These are phyloP conservation scores for Hemistola chrysoprasaria DNA, from an alignment of 2,888 invertebrate species.

Conservation along the genomic window DNA sequence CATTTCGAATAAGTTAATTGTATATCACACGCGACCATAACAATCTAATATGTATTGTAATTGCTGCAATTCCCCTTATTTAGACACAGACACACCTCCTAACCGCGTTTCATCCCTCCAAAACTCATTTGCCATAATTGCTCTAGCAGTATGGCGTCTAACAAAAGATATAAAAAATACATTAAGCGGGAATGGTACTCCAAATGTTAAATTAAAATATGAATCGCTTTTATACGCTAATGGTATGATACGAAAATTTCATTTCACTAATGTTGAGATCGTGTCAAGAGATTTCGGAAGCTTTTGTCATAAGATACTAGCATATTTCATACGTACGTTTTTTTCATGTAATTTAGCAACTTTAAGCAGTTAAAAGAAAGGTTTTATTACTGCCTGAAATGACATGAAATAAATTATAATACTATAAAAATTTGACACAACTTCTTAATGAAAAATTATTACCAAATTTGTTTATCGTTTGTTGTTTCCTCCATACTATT, in stretches of 20 bases:
- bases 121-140: conserved; percentile 23
- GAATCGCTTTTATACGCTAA: conserved; percentile 37
- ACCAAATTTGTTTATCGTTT: no score
- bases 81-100: conserved; percentile 24
- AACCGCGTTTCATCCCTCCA: conserved; percentile 22
- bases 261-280: conserved; percentile 40
- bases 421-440: no score
- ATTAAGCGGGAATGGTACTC: conserved; percentile 23
- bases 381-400: no score
- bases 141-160: conserved; percentile 29
- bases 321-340: not conserved
- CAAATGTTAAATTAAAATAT: conserved; percentile 39
- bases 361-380: no score
- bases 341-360: no score
- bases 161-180: conserved; percentile 40
- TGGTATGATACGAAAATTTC: conserved; percentile 38
- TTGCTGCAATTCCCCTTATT: conserved; percentile 27
- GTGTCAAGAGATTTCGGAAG: conserved; percentile 17
- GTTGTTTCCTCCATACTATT: no score
- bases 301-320: conserved; percentile 15
- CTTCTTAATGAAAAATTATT: no score
- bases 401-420: no score
- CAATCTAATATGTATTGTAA: conserved; percentile 12
- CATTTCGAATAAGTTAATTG: no score
- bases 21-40: conserved; percentile 20